Conservation (phyloP, 2,113 vertebrate species). For the Proteles cristata region DNA sequence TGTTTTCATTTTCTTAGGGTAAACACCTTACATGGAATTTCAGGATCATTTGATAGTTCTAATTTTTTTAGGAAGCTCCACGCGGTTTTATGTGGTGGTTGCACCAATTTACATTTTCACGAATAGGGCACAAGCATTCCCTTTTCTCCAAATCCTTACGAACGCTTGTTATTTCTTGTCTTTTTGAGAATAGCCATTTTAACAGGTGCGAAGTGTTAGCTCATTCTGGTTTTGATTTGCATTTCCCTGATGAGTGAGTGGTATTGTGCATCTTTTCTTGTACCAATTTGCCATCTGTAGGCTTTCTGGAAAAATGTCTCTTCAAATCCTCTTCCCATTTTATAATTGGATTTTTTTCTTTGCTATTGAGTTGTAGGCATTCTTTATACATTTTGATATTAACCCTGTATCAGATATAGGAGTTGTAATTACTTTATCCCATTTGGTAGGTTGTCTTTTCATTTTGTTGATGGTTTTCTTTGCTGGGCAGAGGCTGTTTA, state of each 20-base stretch:
- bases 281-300: background rate
- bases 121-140: background rate
- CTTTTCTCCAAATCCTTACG: background rate
- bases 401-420: background rate
- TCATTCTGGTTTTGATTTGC: background rate
- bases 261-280: background rate
- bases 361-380: background rate
- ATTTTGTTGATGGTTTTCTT: background rate
- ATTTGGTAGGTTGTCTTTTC: background rate
- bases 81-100: background rate
- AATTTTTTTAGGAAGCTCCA: background rate
- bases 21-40: background rate
- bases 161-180: background rate
- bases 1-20: background rate
- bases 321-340: background rate
- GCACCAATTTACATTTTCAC: background rate
- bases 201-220: background rate
- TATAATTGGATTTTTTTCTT: background rate
- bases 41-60: background rate
- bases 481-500: background rate
- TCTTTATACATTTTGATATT: background rate
- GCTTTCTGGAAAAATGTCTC: background rate
- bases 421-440: background rate
- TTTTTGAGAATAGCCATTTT: background rate
- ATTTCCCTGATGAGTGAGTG: background rate